Base-by-base conservation (phyloP, 2,113 vertebrate species). In the Vidua chalybeata region DNA sequence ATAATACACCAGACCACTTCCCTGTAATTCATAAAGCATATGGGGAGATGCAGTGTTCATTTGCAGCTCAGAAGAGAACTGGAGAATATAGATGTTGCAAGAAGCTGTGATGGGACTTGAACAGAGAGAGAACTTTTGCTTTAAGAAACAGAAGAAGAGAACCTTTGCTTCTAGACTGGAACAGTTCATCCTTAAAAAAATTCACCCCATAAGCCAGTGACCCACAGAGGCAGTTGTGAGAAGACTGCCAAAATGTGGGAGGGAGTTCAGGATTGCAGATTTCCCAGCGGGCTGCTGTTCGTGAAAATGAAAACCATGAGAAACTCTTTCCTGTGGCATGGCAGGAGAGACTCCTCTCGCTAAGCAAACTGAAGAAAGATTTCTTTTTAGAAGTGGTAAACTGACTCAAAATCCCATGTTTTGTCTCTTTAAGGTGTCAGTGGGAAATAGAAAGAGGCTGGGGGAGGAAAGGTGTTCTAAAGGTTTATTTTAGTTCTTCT, bases 371-470 rank as follows among this genome's bases (percentile, higher is more conserved):
- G 76, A 45, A 54, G 33, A 31, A 48, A 48, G 12, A 54, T 35
- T 54, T 15, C 5, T 30, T 45, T 54, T 54, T 28, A 64, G 11
- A 64, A 28, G 37, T 23, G 26, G 9, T 30, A 45, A 79, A 79
- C 61, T 45, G 49, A 45, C 24, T 35, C 31, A 52, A 66, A 54
- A 45, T 66, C 39, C 19, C 76, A 66, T 5, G 15, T 54, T 54
- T 79, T 54, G 31, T 45, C 15, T 79, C 39, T 54, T 64, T 30
- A 54, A 0, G 0, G 15, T 45, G 14, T 35, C 1, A 1, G 7
- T 35, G 20, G 7, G 24, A 54, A 79, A 64, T 4, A 28, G 5
- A 27, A 51, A 63, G 58, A 43, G 5, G 15, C 12, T 54, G 19
- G 11, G 30, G 31, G 15, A 35, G 16, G 20, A 54, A 54, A 15